Evolutionary conservation across 2,797 vertebrate species (phyloP).

Genomic region (Acipenser transmontanus): DNA sequence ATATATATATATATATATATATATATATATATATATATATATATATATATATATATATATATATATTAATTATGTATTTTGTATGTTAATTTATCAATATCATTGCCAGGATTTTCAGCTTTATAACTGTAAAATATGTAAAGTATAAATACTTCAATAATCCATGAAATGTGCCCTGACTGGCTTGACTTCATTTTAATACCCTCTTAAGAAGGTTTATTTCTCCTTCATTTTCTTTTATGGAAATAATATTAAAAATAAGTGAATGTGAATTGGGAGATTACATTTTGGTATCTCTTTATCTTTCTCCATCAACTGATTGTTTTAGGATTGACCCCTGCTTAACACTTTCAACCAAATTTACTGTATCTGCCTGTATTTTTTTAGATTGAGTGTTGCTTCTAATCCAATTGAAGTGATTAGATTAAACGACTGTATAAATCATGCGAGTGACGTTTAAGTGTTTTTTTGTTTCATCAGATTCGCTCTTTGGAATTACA

Average conservation of each 20-base stretch:
- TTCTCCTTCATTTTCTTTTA: constrained; percentile 5
- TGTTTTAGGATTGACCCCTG: constrained; percentile 31
- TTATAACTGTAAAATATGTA: too few species aligned
- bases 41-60: too few species aligned
- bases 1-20: too few species aligned
- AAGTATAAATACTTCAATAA: too few species aligned
- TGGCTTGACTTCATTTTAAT: not conserved
- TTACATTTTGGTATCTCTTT: constrained; percentile 53
- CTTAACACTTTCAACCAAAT: constrained; percentile 16
- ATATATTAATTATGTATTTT: too few species aligned
- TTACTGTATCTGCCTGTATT: constrained; percentile 3
- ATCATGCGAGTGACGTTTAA: constrained; percentile 13
- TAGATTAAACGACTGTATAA: constrained; percentile 26
- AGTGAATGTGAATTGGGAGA: constrained; percentile 32
- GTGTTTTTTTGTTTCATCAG: constrained; percentile 16
- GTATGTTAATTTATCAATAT: too few species aligned
- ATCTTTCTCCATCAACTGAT: constrained; percentile 50
- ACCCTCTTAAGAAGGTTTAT: not conserved
- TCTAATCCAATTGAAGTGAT: constrained; percentile 31
- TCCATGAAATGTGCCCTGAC: too few species aligned
- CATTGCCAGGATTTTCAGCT: too few species aligned
- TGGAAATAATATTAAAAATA: constrained; percentile 16
- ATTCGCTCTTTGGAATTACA: not conserved
- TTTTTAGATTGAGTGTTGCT: constrained; percentile 28
- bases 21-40: too few species aligned